These are phyloP conservation scores for Panagrolaimus sp. DNA, from an alignment of 1,140 invertebrate genomes.

Conservation along the genomic window DNA sequence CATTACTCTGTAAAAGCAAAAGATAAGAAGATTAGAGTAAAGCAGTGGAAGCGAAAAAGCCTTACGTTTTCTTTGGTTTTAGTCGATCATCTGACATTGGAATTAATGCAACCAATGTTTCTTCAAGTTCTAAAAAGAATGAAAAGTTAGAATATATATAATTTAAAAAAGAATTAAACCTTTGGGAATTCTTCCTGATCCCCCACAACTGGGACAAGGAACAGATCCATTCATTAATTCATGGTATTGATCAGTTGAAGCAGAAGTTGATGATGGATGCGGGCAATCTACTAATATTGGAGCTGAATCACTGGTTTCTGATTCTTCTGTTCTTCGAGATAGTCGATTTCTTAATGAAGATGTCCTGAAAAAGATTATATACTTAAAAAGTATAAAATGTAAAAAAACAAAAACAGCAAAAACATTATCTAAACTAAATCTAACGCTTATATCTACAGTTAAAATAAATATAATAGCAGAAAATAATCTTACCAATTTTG, in stretches of 20 bases:
- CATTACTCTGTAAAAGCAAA: constrained; percentile 32
- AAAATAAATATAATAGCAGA: too few species aligned
- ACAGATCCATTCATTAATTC: constrained; percentile 58
- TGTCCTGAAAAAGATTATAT: too few species aligned
- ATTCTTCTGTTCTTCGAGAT: too few species aligned
- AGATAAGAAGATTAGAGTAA: neutral
- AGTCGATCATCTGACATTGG: constrained; percentile 59
- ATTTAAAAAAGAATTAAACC: constrained; percentile 35
- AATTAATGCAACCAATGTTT: constrained; percentile 59
- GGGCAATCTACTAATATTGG: neutral
- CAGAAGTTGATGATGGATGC: neutral
- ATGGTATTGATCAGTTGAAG: constrained; percentile 28
- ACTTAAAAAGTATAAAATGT: too few species aligned
- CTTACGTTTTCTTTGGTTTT: constrained; percentile 59
- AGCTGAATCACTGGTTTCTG: too few species aligned
- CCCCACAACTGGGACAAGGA: constrained; percentile 59
- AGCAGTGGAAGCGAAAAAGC: neutral
- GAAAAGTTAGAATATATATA: neutral
- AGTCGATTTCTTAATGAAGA: too few species aligned
- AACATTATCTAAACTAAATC: too few species aligned
- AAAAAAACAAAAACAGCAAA: too few species aligned
- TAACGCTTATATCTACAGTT: too few species aligned
- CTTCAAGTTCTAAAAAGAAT: constrained; percentile 54
- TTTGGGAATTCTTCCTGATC: constrained; percentile 58
- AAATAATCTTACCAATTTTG: too few species aligned